Base-by-base conservation (phyloP, 1,140 invertebrate genomes). In the Platyscapa corneri region DNA sequence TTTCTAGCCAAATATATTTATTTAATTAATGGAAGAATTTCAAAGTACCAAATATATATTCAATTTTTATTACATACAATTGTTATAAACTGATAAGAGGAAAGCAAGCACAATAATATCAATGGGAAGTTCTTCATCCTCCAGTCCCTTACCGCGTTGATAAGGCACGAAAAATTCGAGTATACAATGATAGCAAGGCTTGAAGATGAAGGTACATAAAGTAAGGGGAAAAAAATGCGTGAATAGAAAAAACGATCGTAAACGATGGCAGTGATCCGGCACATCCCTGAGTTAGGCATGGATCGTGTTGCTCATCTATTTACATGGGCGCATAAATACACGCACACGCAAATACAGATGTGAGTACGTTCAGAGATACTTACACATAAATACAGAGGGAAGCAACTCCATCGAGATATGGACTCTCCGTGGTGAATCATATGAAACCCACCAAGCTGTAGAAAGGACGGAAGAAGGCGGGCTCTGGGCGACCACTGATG, bases 381-480 rank as follows among this genome's bases (percentile, higher is more conserved):
- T 42, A 14, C 18, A n/a, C 23, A n/a, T 74, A 74, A 42, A 42
- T 74, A 42, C n/a, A n/a, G 10, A n/a, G 37, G n/a, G 27, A 74
- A n/a, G 12, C 3, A 3, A 74, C 37, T 34, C 32, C 14, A 49
- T 49, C 23, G 46, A 77, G 75, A 32, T 77, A 53, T 49, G 30
- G 46, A 49, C 46, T 32, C 42, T 14, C 3, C 14, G 75, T 32
- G 30, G 75, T 34, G n/a, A 49, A 53, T 56, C 74, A 76, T 46
- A 46, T 12, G 74, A 49, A 49, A 27, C 46, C 75, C 30, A 46
- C 39, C 46, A 37, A 53, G 53, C n/a, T 32, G 16, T 23, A 60
- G 30, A 32, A 34, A 77, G 72, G 42, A 75, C 74, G 42, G 75
- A 60, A 64, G 32, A 20, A 27, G 70, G 39, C 70, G 70, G 39